phyloP scores from a whole-genome alignment of 2,113 vertebrate species.

The Marmota monax region DNA sequence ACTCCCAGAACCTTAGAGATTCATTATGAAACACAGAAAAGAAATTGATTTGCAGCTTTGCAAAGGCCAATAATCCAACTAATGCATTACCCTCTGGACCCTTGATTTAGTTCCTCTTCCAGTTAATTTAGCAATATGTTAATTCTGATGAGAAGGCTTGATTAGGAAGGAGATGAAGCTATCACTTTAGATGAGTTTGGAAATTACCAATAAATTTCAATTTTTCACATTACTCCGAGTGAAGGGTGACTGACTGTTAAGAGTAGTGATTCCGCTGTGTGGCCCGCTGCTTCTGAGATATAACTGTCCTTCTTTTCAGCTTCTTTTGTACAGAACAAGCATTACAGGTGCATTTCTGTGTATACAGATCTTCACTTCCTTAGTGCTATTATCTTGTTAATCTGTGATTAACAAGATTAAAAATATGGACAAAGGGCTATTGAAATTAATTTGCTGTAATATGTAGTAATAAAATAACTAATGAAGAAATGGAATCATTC shows the following conservation, averaged over 20 bases:
- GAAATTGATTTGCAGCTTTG: background rate
- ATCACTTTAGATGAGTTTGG: background rate
- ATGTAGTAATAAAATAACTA: background rate
- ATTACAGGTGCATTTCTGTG: background rate
- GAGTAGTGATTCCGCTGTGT: background rate
- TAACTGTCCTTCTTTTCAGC: background rate
- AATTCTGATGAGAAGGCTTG: slow-evolving; percentile 19
- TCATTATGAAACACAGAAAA: background rate
- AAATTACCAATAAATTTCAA: slow-evolving; percentile 50
- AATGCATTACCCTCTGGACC: background rate
- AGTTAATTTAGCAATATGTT: slow-evolving; percentile 43
- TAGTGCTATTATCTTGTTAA: background rate
- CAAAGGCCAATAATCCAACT: background rate
- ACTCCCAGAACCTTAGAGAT: background rate
- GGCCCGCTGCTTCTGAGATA: background rate
- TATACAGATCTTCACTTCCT: background rate
- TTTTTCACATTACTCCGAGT: background rate
- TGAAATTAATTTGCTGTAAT: slow-evolving; percentile 13
- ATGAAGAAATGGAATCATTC: background rate
- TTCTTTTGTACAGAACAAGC: background rate
- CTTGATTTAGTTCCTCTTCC: background rate
- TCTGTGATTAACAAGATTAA: background rate
- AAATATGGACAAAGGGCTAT: background rate
- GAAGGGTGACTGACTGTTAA: background rate
- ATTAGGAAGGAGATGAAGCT: slow-evolving; percentile 6